phyloP scores from a whole-genome alignment of 2,888 invertebrate species.

The Melikaiella ostensackeni region DNA sequence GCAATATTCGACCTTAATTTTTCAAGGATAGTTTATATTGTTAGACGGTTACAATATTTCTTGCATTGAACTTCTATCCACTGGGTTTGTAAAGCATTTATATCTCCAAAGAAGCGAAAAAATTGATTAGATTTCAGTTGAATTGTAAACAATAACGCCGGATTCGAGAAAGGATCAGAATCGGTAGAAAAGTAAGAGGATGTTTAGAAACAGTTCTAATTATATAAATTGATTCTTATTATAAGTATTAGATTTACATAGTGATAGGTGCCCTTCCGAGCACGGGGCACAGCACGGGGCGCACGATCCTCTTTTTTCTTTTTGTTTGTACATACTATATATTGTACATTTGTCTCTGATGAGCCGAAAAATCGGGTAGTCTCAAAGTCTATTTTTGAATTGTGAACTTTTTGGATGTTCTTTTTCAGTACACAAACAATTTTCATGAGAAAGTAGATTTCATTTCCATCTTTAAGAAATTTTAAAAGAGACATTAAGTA shows the following conservation, averaged over 20 bases:
- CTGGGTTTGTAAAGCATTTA: neutral
- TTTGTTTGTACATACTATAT: too few relatives aligned
- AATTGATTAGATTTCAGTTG: neutral
- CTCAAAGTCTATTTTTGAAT: too few relatives aligned
- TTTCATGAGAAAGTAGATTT: too few relatives aligned
- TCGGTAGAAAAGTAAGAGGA: neutral
- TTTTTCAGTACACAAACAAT: too few relatives aligned
- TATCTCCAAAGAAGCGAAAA: neutral
- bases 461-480: too few relatives aligned
- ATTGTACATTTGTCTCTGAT: too few relatives aligned
- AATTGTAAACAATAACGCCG: neutral
- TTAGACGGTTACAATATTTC: neutral
- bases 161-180: neutral
- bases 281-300: neutral
- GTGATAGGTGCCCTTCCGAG: slow-evolving; percentile 27
- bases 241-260: slow-evolving; percentile 1
- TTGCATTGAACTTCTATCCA: neutral
- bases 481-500: too few relatives aligned
- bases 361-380: too few relatives aligned
- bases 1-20: too few relatives aligned
- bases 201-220: slow-evolving; percentile 15
- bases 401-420: too few relatives aligned
- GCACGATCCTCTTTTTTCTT: too few relatives aligned
- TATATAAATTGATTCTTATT: slow-evolving; percentile 16
- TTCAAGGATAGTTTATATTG: too few relatives aligned